Evolutionary conservation across 2,888 invertebrate genomes (phyloP).

Genomic region (Melanargia galathea): DNA sequence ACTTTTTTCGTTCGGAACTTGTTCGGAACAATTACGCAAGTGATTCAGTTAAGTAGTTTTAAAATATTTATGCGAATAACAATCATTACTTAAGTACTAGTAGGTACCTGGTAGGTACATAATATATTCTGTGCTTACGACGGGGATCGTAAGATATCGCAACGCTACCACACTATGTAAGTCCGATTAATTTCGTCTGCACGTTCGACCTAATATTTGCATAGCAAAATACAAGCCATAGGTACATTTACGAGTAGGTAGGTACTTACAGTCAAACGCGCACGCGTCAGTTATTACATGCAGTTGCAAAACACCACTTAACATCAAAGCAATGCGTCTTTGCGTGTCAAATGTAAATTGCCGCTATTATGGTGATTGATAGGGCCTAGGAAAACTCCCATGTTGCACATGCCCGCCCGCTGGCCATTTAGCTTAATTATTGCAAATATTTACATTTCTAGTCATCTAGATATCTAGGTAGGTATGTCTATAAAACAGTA

Average conservation of each 20-base stretch:
- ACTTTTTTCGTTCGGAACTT: no score
- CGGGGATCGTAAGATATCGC: constrained; percentile 18
- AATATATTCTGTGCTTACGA: background rate
- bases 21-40: background rate
- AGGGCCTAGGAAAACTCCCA: constrained; percentile 43
- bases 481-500: no score
- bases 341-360: constrained; percentile 49
- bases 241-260: constrained; percentile 41
- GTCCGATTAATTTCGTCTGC: constrained; percentile 28
- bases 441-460: constrained; percentile 10
- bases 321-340: constrained; percentile 43
- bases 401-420: constrained; percentile 38
- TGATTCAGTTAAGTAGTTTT: background rate
- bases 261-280: constrained; percentile 46
- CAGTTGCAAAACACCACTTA: constrained; percentile 48
- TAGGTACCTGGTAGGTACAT: background rate
- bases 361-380: constrained; percentile 50
- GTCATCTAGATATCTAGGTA: background rate
- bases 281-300: constrained; percentile 47
- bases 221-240: constrained; percentile 46
- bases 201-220: constrained; percentile 46
- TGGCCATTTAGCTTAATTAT: constrained; percentile 8
- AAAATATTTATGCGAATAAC: background rate
- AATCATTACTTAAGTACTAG: background rate
- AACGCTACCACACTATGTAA: constrained; percentile 16